Evolutionary conservation across 2,113 vertebrate genomes (phyloP).

Genomic region (Merops nubicus): DNA sequence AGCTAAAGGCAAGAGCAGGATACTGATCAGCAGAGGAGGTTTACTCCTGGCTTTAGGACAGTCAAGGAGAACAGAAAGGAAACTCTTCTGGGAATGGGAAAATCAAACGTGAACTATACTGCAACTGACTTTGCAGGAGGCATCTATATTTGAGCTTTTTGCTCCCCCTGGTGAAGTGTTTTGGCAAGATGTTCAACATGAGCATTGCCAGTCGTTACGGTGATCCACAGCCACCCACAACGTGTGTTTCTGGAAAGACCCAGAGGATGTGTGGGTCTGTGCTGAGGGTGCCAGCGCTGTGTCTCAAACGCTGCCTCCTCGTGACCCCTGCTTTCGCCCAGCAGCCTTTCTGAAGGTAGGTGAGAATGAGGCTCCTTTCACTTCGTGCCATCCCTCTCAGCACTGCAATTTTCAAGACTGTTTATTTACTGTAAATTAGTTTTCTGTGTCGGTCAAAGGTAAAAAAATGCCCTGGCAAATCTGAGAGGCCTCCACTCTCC

Average conservation of each 20-base stretch:
- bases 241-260: not conserved
- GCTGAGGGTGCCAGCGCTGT: not conserved
- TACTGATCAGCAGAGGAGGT: not conserved
- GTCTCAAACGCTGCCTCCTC: not conserved
- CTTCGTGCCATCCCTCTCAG: not conserved
- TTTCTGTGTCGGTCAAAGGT: not conserved
- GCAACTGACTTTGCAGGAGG: not conserved
- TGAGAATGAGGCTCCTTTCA: not conserved
- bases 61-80: not conserved
- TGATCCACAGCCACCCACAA: not conserved
- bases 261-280: accelerated
- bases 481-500: not conserved
- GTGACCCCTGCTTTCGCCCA: not conserved
- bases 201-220: not conserved
- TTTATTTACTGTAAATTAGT: not conserved
- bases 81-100: not conserved
- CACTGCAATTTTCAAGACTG: not conserved
- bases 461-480: not conserved
- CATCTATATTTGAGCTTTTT: not conserved
- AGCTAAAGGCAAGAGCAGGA: not conserved
- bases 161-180: not conserved
- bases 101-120: not conserved
- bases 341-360: not conserved
- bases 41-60: not conserved
- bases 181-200: not conserved